Evolutionary conservation across 2,888 invertebrate genomes (phyloP).

Genomic region (Pteria penguin): DNA sequence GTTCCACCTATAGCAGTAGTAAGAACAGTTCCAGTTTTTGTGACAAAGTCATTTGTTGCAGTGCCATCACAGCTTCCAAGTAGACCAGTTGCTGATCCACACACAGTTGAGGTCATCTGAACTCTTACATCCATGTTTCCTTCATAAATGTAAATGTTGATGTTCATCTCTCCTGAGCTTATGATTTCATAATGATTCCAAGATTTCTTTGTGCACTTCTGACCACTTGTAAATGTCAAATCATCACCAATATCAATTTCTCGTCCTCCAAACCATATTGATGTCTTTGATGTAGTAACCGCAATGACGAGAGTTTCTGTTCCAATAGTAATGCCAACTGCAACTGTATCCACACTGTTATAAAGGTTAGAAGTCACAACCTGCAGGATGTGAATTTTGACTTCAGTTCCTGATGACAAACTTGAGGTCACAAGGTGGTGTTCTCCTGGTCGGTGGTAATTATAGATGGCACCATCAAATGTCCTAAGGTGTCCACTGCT

Average conservation of each 20-base stretch:
- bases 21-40: slow-evolving; percentile 42
- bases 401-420: slow-evolving; percentile 10
- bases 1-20: slow-evolving; percentile 18
- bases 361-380: slow-evolving; percentile 41
- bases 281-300: slow-evolving; percentile 26
- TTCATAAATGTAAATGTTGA: slow-evolving; percentile 49
- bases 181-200: slow-evolving; percentile 43
- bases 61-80: slow-evolving; percentile 55
- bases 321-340: slow-evolving; percentile 43
- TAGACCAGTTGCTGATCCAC: slow-evolving; percentile 49
- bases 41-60: slow-evolving; percentile 51
- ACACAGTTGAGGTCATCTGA: slow-evolving; percentile 34
- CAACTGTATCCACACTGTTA: slow-evolving; percentile 44
- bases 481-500: slow-evolving; percentile 56
- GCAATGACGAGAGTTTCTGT: slow-evolving; percentile 46
- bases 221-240: slow-evolving; percentile 31
- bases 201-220: slow-evolving; percentile 35
- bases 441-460: slow-evolving; percentile 56
- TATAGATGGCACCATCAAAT: slow-evolving; percentile 62
- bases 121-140: slow-evolving; percentile 45
- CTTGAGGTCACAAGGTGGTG: slow-evolving; percentile 42
- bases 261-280: slow-evolving; percentile 47
- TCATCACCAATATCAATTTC: slow-evolving; percentile 36
- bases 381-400: slow-evolving; percentile 30
- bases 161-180: slow-evolving; percentile 33